Evolutionary conservation across 2,888 invertebrate genomes (phyloP).

Genomic region (Drosophila testacea): DNA sequence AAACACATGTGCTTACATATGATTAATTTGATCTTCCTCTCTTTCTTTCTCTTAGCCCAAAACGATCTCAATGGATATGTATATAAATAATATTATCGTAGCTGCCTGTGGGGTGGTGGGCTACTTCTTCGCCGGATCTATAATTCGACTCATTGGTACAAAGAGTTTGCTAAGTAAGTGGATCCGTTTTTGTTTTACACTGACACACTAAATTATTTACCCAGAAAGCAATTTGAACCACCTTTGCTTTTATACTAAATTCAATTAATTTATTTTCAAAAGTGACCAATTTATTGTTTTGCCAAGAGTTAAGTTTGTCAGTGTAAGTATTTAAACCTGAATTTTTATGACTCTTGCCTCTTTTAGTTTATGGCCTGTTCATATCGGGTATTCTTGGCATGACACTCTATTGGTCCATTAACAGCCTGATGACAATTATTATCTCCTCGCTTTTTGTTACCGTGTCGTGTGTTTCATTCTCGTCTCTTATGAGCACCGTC

Average conservation of each 20-base stretch:
- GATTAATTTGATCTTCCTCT: neutral
- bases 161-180: slow-evolving; percentile 86
- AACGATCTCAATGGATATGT: slow-evolving; percentile 87
- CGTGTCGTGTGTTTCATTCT: slow-evolving; percentile 79
- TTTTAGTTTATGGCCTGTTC: slow-evolving; percentile 84
- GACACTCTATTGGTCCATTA: slow-evolving; percentile 87
- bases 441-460: slow-evolving; percentile 87
- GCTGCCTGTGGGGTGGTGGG: slow-evolving; percentile 88
- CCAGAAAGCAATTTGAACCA: too few relatives aligned
- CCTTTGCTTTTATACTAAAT: too few relatives aligned
- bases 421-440: slow-evolving; percentile 86
- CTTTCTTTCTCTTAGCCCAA: slow-evolving; percentile 72
- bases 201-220: too few relatives aligned
- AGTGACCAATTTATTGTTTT: too few relatives aligned
- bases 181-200: neutral
- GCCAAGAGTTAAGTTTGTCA: too few relatives aligned
- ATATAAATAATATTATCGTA: slow-evolving; percentile 89
- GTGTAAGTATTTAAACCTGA: neutral
- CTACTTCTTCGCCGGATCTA: slow-evolving; percentile 87
- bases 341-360: neutral
- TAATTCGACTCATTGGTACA: slow-evolving; percentile 86
- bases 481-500: slow-evolving; percentile 81
- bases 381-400: slow-evolving; percentile 86
- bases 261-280: too few relatives aligned
- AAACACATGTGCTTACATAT: neutral